These are phyloP conservation scores for Phallusia fumigata DNA, from an alignment of 23 tunicate genomes.

Conservation along the genomic window DNA sequence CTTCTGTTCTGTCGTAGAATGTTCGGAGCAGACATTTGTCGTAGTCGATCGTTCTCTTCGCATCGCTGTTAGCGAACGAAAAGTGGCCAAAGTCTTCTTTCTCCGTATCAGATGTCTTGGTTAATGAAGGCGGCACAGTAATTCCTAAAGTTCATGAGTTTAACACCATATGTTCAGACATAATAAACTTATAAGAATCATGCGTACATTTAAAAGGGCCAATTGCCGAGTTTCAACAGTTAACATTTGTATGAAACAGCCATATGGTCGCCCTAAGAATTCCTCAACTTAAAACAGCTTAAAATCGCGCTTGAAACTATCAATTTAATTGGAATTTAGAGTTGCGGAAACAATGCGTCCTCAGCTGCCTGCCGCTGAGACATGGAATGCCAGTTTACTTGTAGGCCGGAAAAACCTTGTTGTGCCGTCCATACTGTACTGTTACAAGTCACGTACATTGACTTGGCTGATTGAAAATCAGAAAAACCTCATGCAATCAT, in stretches of 20 bases:
- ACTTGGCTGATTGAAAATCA: neutral
- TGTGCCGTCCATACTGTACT: neutral
- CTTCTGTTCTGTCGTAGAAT: constrained; percentile 32
- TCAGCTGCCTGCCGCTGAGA: too few relatives aligned
- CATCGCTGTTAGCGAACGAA: constrained; percentile 27
- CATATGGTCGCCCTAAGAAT: too few relatives aligned
- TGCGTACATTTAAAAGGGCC: too few relatives aligned
- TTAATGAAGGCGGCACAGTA: neutral
- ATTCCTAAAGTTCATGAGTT: neutral
- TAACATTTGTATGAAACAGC: too few relatives aligned
- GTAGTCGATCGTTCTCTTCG: constrained; percentile 38
- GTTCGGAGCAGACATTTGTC: constrained; percentile 26
- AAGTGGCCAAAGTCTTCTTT: constrained; percentile 32
- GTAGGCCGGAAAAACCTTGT: neutral
- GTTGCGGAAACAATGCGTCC: too few relatives aligned
- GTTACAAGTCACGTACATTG: neutral
- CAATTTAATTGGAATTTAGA: too few relatives aligned
- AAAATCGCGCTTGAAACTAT: too few relatives aligned
- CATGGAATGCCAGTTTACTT: neutral
- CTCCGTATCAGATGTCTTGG: neutral
- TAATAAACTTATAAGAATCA: too few relatives aligned
- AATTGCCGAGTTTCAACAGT: too few relatives aligned
- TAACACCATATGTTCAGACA: too few relatives aligned
- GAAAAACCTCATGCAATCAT: too few relatives aligned
- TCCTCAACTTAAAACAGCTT: too few relatives aligned